Evolutionary conservation across 2,797 vertebrate species (phyloP), one percentile per base, ranked within the genome.

Genomic region (Echeneis naucrates): DNA sequence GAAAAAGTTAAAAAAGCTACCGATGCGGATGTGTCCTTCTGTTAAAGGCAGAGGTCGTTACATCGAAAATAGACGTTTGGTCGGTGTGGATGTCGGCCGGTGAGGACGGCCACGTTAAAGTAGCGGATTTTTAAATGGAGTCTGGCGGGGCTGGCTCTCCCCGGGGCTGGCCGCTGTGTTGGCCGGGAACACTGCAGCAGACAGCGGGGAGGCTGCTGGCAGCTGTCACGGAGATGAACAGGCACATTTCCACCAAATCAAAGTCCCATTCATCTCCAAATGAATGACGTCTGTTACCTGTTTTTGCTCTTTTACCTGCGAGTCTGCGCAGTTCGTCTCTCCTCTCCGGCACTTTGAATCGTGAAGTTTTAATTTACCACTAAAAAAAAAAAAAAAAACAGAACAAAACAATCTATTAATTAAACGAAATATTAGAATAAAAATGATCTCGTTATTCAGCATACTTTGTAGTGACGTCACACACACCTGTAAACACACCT

Each of bases 191-290:
- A 19, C 21, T 19, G 45, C 45, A 21, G 47, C 47, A 50, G 47
- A 50, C 47, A 50, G 47, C 14, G 21, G 23, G 21, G 47, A 47
- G 47, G 47, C 48, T 68, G 66, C 42, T 50, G 55, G 47, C 74
- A 64, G 74, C 76, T 78, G 76, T 78, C 64, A 68, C 58, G 35
- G 52, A 13, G 35, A 51, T 66, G 62, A 44, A 48, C 13, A 42
- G 45, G 24, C 52, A 38, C 75, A 13, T 55, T 35, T 47, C 50
- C 30, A 4, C 32, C 9, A 6, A 2, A 13, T 17, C 21, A 47
- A 27, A 30, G 17, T 53, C 21, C 21, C 40, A 4, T 56, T 53
- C 8, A 35, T 32, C n/a, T 19, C 4, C 2, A 0, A 1, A 1
- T 42, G 3, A 9, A 11, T 35, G 58, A 52, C 52, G 37, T 40